phyloP scores from a whole-genome alignment of 2,797 vertebrate species.

The Sebastes matsubarae region DNA sequence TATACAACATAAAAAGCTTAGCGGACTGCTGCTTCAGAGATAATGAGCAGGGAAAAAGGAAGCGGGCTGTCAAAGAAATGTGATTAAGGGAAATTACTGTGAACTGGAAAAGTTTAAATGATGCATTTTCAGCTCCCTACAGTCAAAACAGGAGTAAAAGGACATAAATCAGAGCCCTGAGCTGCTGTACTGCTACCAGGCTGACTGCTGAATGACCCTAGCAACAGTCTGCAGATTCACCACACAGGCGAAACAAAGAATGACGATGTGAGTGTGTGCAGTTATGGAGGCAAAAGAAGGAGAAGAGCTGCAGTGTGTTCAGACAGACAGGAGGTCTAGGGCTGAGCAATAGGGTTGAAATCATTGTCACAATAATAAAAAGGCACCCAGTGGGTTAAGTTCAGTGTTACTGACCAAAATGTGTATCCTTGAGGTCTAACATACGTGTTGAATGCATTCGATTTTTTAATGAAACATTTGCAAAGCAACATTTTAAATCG shows the following conservation, averaged over 20 bases:
- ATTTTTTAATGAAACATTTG: too few species aligned
- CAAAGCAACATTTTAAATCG: neutral
- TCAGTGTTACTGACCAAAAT: neutral
- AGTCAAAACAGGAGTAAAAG: constrained; percentile 50
- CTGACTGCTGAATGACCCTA: constrained; percentile 55
- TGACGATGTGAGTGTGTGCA: neutral
- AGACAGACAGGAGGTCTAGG: neutral
- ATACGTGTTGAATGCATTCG: neutral
- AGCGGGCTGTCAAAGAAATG: constrained; percentile 52
- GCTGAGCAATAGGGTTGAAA: neutral
- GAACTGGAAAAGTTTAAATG: constrained; percentile 39
- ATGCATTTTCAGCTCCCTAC: constrained; percentile 25
- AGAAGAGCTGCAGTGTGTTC: neutral
- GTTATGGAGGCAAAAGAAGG: neutral
- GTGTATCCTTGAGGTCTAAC: neutral
- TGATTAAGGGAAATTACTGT: constrained; percentile 49
- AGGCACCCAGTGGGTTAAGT: neutral
- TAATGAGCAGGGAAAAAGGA: constrained; percentile 39
- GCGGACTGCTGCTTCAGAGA: constrained; percentile 27
- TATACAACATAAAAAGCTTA: constrained; percentile 15
- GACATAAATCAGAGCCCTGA: constrained; percentile 49
- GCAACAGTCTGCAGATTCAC: constrained; percentile 6
- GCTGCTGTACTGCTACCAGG: constrained; percentile 31
- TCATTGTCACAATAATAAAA: neutral
- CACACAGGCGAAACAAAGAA: neutral